Base-by-base conservation (phyloP, 2,888 invertebrate genomes). In the Rhagophthalmus giganteus region DNA sequence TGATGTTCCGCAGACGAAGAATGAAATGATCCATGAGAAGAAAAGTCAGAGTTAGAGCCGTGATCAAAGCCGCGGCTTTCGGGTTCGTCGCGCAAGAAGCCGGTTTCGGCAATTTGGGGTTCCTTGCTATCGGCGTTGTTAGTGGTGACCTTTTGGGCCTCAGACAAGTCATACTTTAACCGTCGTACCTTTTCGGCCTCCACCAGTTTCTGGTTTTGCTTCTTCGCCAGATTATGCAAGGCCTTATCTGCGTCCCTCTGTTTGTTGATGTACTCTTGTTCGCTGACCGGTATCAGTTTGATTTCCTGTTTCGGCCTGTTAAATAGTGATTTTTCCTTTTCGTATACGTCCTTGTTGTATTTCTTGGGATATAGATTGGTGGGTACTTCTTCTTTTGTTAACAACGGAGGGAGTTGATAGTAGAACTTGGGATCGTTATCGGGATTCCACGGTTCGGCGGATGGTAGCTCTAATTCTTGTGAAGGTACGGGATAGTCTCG, bases 281-380 rank as follows among this genome's bases (percentile, higher is more conserved):
- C 63, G 70, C 76, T 61, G 66, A 75, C 67, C 68, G 78, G 60
- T 64, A 68, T 62, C 20, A 74, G 65, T 12, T 77, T 76, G 56
- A 78, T 75, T 33, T 77, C 78, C 61, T 74, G 75, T 47, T 79
- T 79, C 9, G 76, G 68, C 64, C 68, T 76, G 66, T 50, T 51
- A 1, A 67, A 62, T 2, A 58, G 60, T 7, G 72, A 69, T 51
- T 74, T 74, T 16, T 57, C 51, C 63, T 69, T 72, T 12, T 63
- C 61, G 52, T 77, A 78, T 42, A 80, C 76, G 12, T 76, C 75
- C 33, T 76, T 74, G 52, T 74, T 69, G 66, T 76, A 83, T 64
- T 84, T 84, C 65, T 83, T 84, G 0, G 83, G 83, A 60, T 79
- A 82, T 13, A 76, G 61, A 49, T 78, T 78, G 11, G 81, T 82